phyloP scores from a whole-genome alignment of 2,888 invertebrate genomes.

The Conus canariensis region DNA sequence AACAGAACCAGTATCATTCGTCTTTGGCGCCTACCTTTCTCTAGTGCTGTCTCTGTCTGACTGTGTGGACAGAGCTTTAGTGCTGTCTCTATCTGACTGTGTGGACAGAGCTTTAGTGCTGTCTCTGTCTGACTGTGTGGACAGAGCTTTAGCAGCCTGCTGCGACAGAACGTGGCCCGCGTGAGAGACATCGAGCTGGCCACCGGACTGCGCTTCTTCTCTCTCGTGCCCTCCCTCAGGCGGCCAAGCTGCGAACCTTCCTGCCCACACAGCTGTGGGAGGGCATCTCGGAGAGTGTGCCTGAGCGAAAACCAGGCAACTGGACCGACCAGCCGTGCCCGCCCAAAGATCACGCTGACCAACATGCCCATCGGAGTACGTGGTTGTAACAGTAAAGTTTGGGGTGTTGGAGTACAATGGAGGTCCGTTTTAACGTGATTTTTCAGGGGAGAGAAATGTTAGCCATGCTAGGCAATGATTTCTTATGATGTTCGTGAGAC shows the following conservation, averaged over 20 bases:
- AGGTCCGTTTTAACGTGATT: too few relatives aligned
- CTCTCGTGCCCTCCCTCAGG: slow-evolving; percentile 32
- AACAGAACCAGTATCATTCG: too few relatives aligned
- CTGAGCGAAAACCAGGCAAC: slow-evolving; percentile 20
- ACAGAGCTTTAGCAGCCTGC: slow-evolving; percentile 60
- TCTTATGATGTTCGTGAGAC: too few relatives aligned
- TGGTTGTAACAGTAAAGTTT: neutral
- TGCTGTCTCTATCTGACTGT: neutral
- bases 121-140: too few relatives aligned
- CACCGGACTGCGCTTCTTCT: slow-evolving; percentile 65
- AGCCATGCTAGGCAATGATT: too few relatives aligned
- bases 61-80: neutral
- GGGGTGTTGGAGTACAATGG: too few relatives aligned
- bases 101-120: slow-evolving; percentile 38
- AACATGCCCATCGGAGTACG: slow-evolving; percentile 30
- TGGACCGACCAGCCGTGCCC: slow-evolving; percentile 47
- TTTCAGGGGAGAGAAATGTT: too few relatives aligned
- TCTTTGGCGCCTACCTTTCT: neutral
- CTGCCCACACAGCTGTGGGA: slow-evolving; percentile 58
- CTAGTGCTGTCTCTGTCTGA: neutral
- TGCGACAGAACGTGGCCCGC: slow-evolving; percentile 65
- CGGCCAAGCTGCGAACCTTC: slow-evolving; percentile 56
- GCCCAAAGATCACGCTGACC: slow-evolving; percentile 22
- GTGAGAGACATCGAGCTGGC: slow-evolving; percentile 68
- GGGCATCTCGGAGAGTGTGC: neutral